Percentiles rank a stretch among this genome's conserved stretches.
These are phyloP conservation scores for Anorthoa munda DNA, from an alignment of 2,888 invertebrate species.

Conservation along the genomic window DNA sequence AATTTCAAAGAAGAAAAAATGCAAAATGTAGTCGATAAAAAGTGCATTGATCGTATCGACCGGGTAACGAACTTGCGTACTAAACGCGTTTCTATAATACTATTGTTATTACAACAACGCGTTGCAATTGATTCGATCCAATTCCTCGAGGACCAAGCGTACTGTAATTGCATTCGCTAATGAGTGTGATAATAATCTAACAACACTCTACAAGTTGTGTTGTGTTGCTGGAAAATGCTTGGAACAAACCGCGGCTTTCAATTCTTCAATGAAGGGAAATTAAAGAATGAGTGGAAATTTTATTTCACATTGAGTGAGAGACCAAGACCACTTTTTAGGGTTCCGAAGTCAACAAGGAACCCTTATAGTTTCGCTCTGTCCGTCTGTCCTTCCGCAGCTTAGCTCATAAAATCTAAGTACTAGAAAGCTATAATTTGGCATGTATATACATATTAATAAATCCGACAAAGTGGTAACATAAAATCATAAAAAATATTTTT, in stretches of 20 bases:
- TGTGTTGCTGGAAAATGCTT: slow-evolving; percentile 15
- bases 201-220: slow-evolving; percentile 27
- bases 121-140: slow-evolving; percentile 78
- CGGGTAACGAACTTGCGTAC: slow-evolving; percentile 68
- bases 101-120: slow-evolving; percentile 68
- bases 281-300: neutral
- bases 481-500: too few species aligned
- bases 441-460: too few species aligned
- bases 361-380: too few species aligned
- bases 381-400: too few species aligned
- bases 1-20: slow-evolving; percentile 2
- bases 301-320: neutral
- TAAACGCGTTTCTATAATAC: slow-evolving; percentile 67
- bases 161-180: slow-evolving; percentile 62
- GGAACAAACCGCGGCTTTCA: neutral
- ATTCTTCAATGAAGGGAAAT: neutral
- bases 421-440: too few species aligned
- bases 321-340: neutral
- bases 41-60: slow-evolving; percentile 65
- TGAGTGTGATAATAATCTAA: slow-evolving; percentile 54
- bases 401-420: too few species aligned
- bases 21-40: slow-evolving; percentile 44
- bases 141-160: slow-evolving; percentile 70
- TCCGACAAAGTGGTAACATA: too few species aligned
- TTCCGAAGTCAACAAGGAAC: too few species aligned